Evolutionary conservation across 1,140 invertebrate genomes (phyloP).

Genomic region (Paraescarpia echinospica): DNA sequence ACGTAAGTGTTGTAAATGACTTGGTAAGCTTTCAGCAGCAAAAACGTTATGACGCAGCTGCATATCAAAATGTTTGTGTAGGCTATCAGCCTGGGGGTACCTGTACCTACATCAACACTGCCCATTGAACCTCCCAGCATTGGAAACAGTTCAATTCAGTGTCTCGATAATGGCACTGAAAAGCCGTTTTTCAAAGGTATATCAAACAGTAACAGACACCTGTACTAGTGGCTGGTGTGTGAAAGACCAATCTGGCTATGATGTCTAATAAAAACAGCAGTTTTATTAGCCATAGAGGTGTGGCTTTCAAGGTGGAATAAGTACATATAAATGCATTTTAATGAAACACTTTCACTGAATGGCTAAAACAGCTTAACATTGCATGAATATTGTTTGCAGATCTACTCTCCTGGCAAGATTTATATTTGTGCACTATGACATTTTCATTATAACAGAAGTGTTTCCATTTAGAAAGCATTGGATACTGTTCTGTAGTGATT

Average conservation of each 20-base stretch:
- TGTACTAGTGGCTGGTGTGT: neutral
- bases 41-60: neutral
- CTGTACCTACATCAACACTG: neutral
- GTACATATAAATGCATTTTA: neutral
- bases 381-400: neutral
- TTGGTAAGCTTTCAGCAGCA: neutral
- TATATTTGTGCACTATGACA: neutral
- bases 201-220: neutral
- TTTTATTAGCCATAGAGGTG: neutral
- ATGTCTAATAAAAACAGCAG: neutral
- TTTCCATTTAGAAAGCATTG: neutral
- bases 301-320: neutral
- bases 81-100: neutral
- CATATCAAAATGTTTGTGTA: neutral
- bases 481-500: neutral
- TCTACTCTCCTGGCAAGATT: neutral
- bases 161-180: neutral
- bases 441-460: neutral
- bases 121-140: neutral
- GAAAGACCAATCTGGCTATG: neutral
- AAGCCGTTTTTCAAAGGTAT: neutral
- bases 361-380: neutral
- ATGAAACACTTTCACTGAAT: neutral
- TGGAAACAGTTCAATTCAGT: neutral
- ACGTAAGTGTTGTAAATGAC: too few relatives aligned